Evolutionary conservation across 2,888 invertebrate species (phyloP), one percentile per base, ranked within the genome.

Genomic region (Nemotelus pantherinus): DNA sequence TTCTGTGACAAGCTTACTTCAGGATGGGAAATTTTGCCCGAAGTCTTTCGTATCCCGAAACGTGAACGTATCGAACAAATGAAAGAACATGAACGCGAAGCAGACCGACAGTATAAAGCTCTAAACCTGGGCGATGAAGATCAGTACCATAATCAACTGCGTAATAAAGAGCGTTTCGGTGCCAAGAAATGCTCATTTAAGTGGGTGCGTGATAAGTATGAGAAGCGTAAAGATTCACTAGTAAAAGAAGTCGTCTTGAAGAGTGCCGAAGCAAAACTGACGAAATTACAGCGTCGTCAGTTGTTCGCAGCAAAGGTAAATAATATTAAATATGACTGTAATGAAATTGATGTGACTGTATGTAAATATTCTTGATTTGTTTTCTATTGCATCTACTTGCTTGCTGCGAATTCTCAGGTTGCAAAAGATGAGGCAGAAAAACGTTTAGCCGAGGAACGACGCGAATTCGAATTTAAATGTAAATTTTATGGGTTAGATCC

Each of bases 11-110:
- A 83, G 79, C 79, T 86, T 41, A 82, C 83, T 0, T 78, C 77
- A 10, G 82, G 82, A 5, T 87, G 87, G 87, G 83, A 84, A 63
- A 82, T 82, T 5, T 80, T 87, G 67, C 86, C 87, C 0, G 86
- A 91, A 84, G 89, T 90, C 44, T 98, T 97, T 86, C 93, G 95
- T 85, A 98, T 97, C 84, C 98, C 98, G 1, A 97, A 97, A 87
- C 96, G 96, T 82, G 95, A 97, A 85, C 90, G 96, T 77, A 94
- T 96, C 79, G 96, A 97, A 84, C 96, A 96, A 86, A 95, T 97
- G 93, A 97, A 97, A 84, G 95, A 96, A 84, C 97, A 97, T 84
- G 98, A 98, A 88, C 89, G 95, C 55, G 95, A 96, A 89, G 96
- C 96, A 5, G 95, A 95, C 88, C 90, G 88, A 65, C 84, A 84